Conservation (phyloP, 2,113 vertebrate species). For the Prietella phreatophila region DNA sequence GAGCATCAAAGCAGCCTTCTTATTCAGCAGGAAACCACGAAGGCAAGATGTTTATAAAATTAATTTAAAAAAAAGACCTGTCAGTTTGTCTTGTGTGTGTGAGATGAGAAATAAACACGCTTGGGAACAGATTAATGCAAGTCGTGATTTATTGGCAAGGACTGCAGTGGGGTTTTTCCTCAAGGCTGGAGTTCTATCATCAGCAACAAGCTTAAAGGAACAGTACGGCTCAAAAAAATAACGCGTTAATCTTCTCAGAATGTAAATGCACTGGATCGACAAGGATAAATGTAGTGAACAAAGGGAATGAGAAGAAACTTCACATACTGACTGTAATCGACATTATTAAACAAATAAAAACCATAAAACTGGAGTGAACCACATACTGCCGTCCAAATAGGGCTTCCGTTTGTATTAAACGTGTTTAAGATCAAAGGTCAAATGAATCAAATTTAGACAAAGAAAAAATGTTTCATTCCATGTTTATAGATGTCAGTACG, state of each 20-base stretch:
- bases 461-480: background rate
- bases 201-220: slow-evolving; percentile 56
- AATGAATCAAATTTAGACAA: background rate
- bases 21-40: background rate
- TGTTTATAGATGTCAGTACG: background rate
- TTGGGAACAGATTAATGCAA: slow-evolving; percentile 61
- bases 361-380: background rate
- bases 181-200: slow-evolving; percentile 57
- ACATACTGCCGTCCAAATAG: background rate
- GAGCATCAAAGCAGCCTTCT: background rate
- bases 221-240: too few relatives aligned
- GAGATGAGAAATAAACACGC: slow-evolving; percentile 2
- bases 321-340: background rate
- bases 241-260: background rate
- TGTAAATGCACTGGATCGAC: background rate
- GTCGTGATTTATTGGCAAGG: slow-evolving; percentile 70
- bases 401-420: background rate
- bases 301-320: background rate
- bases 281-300: background rate
- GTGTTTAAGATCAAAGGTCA: background rate
- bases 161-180: slow-evolving; percentile 59
- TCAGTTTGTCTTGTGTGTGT: background rate
- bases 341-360: background rate
- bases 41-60: background rate
- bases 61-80: background rate